Conservation (phyloP, 2,113 vertebrate genomes). For the Dasyornis broadbenti region DNA sequence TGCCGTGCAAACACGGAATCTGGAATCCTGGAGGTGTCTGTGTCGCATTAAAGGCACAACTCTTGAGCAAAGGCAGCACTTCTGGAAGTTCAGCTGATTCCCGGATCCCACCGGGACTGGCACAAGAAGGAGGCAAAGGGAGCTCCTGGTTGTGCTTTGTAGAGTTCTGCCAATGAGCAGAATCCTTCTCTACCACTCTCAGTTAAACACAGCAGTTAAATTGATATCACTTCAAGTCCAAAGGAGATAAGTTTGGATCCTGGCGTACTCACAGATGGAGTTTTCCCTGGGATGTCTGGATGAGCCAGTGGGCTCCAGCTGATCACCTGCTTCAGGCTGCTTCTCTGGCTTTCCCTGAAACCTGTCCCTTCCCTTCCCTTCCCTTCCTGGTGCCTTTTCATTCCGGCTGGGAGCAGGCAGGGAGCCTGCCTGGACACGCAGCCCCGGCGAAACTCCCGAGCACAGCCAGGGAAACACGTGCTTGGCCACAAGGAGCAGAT, state of each 20-base stretch:
- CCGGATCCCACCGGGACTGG: background rate
- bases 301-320: background rate
- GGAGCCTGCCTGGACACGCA: conserved; percentile 50
- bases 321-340: background rate
- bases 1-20: background rate
- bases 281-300: background rate
- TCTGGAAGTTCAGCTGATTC: background rate
- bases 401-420: background rate
- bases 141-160: background rate
- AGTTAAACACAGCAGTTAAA: background rate
- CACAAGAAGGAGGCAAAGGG: background rate
- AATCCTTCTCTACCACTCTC: background rate
- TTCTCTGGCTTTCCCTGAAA: background rate
- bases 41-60: background rate
- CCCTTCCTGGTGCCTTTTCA: background rate
- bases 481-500: conserved; percentile 48
- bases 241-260: background rate
- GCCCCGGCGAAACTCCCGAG: conserved; percentile 9
- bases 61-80: background rate
- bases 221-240: background rate
- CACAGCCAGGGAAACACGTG: conserved; percentile 10
- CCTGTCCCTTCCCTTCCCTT: conserved; percentile 6
- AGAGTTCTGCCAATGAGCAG: background rate
- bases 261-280: background rate
- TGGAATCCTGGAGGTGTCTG: background rate